A percentile compares a stretch with the other conserved stretches of the same genome.
Evolutionary conservation across 2,797 vertebrate species (phyloP).

Genomic region (Toxotes lorentzi): DNA sequence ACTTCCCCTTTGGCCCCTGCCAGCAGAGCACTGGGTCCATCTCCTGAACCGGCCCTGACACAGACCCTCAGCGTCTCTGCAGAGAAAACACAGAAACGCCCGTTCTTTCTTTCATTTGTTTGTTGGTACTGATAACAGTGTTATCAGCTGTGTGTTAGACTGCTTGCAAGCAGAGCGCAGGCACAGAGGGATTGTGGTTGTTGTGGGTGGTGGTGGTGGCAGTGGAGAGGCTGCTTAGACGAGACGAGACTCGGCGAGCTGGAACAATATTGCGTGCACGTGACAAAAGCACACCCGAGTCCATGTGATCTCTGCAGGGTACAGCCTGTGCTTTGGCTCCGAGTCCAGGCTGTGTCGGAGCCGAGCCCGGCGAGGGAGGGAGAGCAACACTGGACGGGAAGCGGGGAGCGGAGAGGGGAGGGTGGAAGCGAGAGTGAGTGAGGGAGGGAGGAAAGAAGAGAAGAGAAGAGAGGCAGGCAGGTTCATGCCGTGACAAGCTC

Average conservation of each 20-base stretch:
- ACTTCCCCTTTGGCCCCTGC: slow-evolving; percentile 43
- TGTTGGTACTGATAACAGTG: not conserved
- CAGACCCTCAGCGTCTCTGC: not conserved
- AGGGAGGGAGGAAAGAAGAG: not conserved
- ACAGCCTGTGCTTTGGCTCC: slow-evolving; percentile 76
- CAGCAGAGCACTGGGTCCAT: not conserved
- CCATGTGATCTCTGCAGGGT: slow-evolving; percentile 79
- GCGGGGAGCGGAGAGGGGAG: slow-evolving; percentile 6
- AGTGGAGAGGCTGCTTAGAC: slow-evolving; percentile 20
- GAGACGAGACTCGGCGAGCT: slow-evolving; percentile 29
- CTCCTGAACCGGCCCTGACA: not conserved
- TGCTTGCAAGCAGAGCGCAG: not conserved
- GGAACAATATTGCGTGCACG: slow-evolving; percentile 61
- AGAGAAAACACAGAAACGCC: not conserved
- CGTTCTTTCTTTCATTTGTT: not conserved
- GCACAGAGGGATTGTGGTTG: slow-evolving; percentile 17
- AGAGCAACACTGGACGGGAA: slow-evolving; percentile 34
- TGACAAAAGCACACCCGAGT: slow-evolving; percentile 71
- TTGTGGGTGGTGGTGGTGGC: not conserved
- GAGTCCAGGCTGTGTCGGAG: slow-evolving; percentile 45
- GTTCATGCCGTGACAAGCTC: slow-evolving; percentile 68
- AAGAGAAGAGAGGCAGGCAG: not conserved
- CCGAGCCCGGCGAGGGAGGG: slow-evolving; percentile 27
- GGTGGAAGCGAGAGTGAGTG: not conserved
- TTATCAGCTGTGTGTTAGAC: slow-evolving; percentile 12